phyloP scores from a whole-genome alignment of 2,888 invertebrate species.

The Thecocarcelia acutangulata region DNA sequence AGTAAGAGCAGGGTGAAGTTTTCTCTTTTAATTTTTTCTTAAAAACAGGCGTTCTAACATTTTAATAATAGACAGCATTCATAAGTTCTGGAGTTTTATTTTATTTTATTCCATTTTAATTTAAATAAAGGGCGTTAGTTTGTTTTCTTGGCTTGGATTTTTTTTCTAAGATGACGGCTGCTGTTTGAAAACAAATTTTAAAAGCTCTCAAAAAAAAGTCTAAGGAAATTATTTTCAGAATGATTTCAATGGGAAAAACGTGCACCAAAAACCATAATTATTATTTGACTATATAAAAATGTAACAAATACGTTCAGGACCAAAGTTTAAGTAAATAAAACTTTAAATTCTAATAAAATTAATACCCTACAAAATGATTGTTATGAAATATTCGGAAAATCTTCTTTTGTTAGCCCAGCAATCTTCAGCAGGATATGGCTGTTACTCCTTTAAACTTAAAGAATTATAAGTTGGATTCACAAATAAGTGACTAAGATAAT shows the following conservation, averaged over 20 bases:
- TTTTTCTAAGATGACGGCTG: slow-evolving; percentile 5
- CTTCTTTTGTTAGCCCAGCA: background rate
- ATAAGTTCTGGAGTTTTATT: slow-evolving; percentile 23
- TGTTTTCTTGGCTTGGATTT: slow-evolving; percentile 21
- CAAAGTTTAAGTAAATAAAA: slow-evolving; percentile 16
- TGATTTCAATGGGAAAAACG: slow-evolving; percentile 63
- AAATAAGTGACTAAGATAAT: no score
- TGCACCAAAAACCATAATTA: slow-evolving; percentile 57
- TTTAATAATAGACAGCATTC: slow-evolving; percentile 47
- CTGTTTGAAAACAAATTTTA: slow-evolving; percentile 4
- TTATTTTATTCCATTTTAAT: slow-evolving; percentile 51
- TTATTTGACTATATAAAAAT: slow-evolving; percentile 23
- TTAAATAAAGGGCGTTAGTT: slow-evolving; percentile 55
- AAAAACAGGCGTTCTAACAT: slow-evolving; percentile 36
- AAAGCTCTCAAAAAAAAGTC: background rate
- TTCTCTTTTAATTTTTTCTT: slow-evolving; percentile 4
- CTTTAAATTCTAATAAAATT: slow-evolving; percentile 2
- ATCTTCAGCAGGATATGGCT: background rate
- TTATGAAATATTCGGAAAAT: background rate
- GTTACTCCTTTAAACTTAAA: no score
- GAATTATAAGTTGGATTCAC: no score
- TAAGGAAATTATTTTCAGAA: slow-evolving; percentile 15
- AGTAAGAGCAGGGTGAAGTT: slow-evolving; percentile 38
- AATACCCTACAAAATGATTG: background rate
- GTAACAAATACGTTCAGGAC: background rate